A percentile compares a stretch with the other conserved stretches of the same genome.
These are phyloP conservation scores for Lypha dubia DNA, from an alignment of 2,888 invertebrate genomes.

Conservation along the genomic window DNA sequence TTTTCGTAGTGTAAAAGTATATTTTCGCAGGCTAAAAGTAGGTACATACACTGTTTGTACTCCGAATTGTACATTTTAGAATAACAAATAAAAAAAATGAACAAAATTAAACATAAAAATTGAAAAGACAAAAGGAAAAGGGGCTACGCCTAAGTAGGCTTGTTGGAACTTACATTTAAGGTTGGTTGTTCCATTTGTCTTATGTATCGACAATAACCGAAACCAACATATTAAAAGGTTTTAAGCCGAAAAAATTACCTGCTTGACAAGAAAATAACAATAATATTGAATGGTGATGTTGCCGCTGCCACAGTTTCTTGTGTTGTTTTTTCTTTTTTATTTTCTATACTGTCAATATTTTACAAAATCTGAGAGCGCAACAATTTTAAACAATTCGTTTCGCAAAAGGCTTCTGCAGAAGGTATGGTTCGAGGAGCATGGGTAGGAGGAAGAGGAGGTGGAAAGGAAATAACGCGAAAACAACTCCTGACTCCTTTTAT, in stretches of 20 bases:
- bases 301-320: slow-evolving; percentile 31
- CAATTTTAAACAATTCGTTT: slow-evolving; percentile 50
- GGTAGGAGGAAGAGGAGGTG: slow-evolving; percentile 12
- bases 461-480: slow-evolving; percentile 47
- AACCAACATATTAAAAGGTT: slow-evolving; percentile 72
- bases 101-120: neutral
- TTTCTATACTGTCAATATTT: slow-evolving; percentile 17
- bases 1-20: slow-evolving; percentile 37
- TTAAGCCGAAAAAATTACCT: slow-evolving; percentile 72
- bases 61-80: slow-evolving; percentile 4
- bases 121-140: slow-evolving; percentile 39
- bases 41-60: slow-evolving; percentile 4
- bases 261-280: slow-evolving; percentile 70
- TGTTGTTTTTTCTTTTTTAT: no score
- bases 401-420: slow-evolving; percentile 51
- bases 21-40: slow-evolving; percentile 3
- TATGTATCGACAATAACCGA: slow-evolving; percentile 62
- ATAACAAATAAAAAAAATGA: neutral
- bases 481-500: slow-evolving; percentile 37
- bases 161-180: slow-evolving; percentile 72
- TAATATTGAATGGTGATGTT: slow-evolving; percentile 58
- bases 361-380: slow-evolving; percentile 5
- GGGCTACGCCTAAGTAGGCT: slow-evolving; percentile 71
- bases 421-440: neutral
- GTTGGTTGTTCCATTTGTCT: slow-evolving; percentile 70